Percentiles rank a stretch among this genome's conserved stretches.
phyloP scores from a whole-genome alignment of 2,888 invertebrate species.

The Blastobasis adustella region DNA sequence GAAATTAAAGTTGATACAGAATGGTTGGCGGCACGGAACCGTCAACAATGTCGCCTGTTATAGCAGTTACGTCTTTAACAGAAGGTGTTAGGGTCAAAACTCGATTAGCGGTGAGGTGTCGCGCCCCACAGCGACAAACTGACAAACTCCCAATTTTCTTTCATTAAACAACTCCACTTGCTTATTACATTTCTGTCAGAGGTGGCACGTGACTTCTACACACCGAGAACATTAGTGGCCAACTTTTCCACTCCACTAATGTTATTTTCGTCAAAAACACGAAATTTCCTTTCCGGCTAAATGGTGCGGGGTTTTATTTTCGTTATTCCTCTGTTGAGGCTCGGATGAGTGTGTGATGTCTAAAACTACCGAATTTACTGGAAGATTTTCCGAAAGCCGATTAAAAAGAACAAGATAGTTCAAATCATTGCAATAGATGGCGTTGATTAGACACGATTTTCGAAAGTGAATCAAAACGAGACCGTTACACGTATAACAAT shows the following conservation, averaged over 20 bases:
- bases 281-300: not conserved
- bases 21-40: constrained; percentile 3
- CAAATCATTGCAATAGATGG: too few species aligned
- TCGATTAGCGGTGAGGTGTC: too few species aligned
- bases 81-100: too few species aligned
- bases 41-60: not conserved
- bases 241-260: not conserved
- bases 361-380: too few species aligned
- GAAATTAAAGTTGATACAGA: constrained; percentile 5
- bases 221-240: not conserved
- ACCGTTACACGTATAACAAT: too few species aligned
- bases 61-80: too few species aligned
- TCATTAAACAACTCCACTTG: constrained; percentile 16
- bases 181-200: constrained; percentile 18
- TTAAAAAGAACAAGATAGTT: too few species aligned
- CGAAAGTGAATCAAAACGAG: too few species aligned
- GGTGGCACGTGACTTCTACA: constrained; percentile 9
- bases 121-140: constrained; percentile 6
- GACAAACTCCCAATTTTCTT: constrained; percentile 20
- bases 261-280: constrained; percentile 7
- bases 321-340: not conserved
- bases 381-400: too few species aligned
- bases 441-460: too few species aligned
- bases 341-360: not conserved
- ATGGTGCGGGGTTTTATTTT: not conserved